Percentiles rank a stretch among this genome's conserved stretches.
Conservation (phyloP, 2,797 vertebrate species). For the Distichodus sexfasciatus region DNA sequence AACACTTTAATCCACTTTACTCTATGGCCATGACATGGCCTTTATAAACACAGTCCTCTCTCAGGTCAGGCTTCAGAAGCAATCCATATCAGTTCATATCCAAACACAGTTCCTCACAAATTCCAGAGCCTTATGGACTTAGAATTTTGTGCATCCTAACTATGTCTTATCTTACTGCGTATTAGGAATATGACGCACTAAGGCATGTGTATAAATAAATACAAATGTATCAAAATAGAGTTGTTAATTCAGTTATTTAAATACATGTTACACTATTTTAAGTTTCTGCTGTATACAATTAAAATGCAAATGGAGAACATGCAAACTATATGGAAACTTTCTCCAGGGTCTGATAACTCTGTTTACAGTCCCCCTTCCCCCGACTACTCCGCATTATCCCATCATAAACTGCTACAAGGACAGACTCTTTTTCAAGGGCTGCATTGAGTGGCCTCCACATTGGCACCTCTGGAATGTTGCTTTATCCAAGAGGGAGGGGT, state of each 20-base stretch:
- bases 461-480: conserved; percentile 24
- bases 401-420: not conserved
- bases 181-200: not conserved
- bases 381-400: not conserved
- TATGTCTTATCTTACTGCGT: not conserved
- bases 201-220: not conserved
- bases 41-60: conserved; percentile 23
- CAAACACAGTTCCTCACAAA: conserved; percentile 6
- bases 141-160: not conserved
- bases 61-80: not conserved
- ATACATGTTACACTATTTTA: not conserved
- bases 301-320: not conserved
- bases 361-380: not conserved
- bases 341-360: not conserved
- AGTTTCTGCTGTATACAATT: not conserved
- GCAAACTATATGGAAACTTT: not conserved
- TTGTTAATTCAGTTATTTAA: not conserved
- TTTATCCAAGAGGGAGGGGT: not conserved
- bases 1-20: conserved; percentile 18
- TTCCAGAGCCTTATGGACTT: not conserved
- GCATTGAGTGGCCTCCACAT: conserved; percentile 7
- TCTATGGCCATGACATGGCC: conserved; percentile 6
- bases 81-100: not conserved
- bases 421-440: not conserved
- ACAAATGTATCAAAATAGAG: not conserved